Percentiles rank a stretch among this genome's conserved stretches.
Conservation (phyloP, 2,888 invertebrate species). For the Onchidella celtica region DNA sequence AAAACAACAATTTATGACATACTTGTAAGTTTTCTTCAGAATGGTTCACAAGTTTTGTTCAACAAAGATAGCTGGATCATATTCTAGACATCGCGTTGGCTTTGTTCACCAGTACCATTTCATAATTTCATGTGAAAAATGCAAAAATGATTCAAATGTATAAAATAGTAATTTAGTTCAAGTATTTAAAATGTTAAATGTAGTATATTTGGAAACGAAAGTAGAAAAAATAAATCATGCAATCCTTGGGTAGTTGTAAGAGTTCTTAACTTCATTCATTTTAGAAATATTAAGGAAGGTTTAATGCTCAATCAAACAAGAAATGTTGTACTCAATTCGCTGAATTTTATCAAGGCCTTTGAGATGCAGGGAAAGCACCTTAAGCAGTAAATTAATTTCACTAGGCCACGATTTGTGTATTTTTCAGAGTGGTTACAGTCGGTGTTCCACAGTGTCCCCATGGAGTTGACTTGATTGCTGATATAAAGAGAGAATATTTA, state of each 20-base stretch:
- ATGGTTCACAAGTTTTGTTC: too few relatives aligned
- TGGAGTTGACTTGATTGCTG: neutral
- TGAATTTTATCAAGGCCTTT: too few relatives aligned
- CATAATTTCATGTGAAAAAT: neutral
- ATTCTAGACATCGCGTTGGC: too few relatives aligned
- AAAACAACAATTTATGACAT: slow-evolving; percentile 8
- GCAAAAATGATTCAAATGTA: neutral
- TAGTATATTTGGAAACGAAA: too few relatives aligned
- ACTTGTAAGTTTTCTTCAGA: slow-evolving; percentile 40
- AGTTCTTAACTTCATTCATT: neutral
- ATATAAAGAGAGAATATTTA: slow-evolving; percentile 12
- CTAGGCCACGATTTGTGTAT: neutral
- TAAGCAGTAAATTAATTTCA: too few relatives aligned
- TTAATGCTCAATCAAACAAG: too few relatives aligned
- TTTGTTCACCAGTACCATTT: neutral
- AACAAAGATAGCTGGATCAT: neutral
- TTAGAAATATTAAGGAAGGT: neutral
- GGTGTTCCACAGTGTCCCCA: slow-evolving; percentile 34
- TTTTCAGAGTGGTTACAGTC: slow-evolving; percentile 31
- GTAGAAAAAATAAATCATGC: too few relatives aligned
- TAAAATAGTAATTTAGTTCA: too few relatives aligned
- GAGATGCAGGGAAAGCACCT: too few relatives aligned
- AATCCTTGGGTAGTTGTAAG: too few relatives aligned
- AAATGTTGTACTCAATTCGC: neutral
- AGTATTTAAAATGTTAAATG: too few relatives aligned